phyloP scores from a whole-genome alignment of 2,888 invertebrate species.

The Heteromurus nitidus region DNA sequence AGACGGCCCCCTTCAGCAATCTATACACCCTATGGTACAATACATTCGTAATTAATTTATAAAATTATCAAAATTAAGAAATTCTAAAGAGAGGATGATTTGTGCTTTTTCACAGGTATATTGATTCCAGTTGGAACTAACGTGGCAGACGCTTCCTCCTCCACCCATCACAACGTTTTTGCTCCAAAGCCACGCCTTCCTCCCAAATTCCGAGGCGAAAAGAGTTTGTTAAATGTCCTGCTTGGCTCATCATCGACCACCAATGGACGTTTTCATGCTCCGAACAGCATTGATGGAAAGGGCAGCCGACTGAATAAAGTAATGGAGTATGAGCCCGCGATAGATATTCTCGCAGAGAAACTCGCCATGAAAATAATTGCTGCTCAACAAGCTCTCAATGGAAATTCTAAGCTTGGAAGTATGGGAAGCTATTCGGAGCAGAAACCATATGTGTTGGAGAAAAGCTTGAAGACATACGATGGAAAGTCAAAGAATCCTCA shows the following conservation, averaged over 20 bases:
- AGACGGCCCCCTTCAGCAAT: constrained; percentile 71
- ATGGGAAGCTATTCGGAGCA: constrained; percentile 66
- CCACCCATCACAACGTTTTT: constrained; percentile 28
- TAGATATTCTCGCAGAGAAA: constrained; percentile 72
- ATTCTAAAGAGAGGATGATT: no score
- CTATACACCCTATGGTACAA: constrained; percentile 73
- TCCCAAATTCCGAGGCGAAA: constrained; percentile 49
- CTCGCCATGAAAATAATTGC: constrained; percentile 70
- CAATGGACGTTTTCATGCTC: constrained; percentile 41
- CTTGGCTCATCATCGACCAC: constrained; percentile 53
- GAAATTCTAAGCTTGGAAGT: constrained; percentile 19
- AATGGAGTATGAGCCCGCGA: constrained; percentile 69
- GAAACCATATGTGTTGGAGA: constrained; percentile 50
- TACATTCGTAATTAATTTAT: no score
- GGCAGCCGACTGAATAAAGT: constrained; percentile 34
- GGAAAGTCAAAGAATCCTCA: constrained; percentile 29
- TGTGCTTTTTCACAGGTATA: constrained; percentile 17
- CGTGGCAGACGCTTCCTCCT: constrained; percentile 37
- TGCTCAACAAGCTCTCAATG: constrained; percentile 53
- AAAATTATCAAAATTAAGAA: background rate
- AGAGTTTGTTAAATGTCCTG: constrained; percentile 60
- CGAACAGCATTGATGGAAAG: constrained; percentile 30
- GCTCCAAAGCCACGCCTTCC: constrained; percentile 25
- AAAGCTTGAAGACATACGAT: constrained; percentile 48
- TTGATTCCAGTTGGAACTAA: constrained; percentile 55